Percentiles rank a stretch among this genome's conserved stretches.
These are phyloP conservation scores for Cygnus atratus DNA, from an alignment of 2,113 vertebrate genomes.

Conservation along the genomic window DNA sequence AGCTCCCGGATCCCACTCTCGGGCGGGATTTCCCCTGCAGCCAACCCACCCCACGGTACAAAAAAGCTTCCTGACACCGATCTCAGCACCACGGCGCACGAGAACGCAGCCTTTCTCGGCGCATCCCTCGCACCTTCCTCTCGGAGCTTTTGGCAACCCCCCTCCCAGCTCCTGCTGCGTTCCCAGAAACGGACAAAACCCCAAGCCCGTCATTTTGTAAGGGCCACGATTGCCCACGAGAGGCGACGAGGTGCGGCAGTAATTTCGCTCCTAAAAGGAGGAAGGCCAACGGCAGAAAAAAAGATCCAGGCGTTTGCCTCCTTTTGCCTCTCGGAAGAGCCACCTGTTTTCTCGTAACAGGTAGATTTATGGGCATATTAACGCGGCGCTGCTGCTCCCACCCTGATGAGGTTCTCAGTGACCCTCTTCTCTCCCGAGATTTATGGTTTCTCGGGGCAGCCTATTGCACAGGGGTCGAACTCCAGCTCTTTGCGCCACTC, in stretches of 20 bases:
- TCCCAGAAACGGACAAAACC: background rate
- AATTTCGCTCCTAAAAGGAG: conserved; percentile 22
- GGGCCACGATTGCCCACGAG: accelerated
- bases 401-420: conserved; percentile 56
- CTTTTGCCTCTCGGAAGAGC: conserved; percentile 37
- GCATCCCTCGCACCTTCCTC: background rate
- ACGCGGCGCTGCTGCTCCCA: conserved; percentile 34
- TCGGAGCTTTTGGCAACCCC: accelerated
- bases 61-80: accelerated
- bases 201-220: background rate
- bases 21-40: accelerated
- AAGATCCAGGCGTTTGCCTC: background rate
- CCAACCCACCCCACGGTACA: background rate
- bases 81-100: accelerated
- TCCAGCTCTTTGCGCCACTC: background rate
- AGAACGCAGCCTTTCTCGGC: accelerated
- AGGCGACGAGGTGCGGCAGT: background rate
- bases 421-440: conserved; percentile 42
- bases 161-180: background rate
- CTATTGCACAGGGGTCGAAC: background rate
- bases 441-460: background rate
- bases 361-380: conserved; percentile 59
- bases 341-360: conserved; percentile 46
- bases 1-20: background rate
- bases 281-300: background rate